Percentiles rank a stretch among this genome's conserved stretches.
Conservation (phyloP, 2,888 invertebrate genomes). For the Odontocolon sp. region DNA sequence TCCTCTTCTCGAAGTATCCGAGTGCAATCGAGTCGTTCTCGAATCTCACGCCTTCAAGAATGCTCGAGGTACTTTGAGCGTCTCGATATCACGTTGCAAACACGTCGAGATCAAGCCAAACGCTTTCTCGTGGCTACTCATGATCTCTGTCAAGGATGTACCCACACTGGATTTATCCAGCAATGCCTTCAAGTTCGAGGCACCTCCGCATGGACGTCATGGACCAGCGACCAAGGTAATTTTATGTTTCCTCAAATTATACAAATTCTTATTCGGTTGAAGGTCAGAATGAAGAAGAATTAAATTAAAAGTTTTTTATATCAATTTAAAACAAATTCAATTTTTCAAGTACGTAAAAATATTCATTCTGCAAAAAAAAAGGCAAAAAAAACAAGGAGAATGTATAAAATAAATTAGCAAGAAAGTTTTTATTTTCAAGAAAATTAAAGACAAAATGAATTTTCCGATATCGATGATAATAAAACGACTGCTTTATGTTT, state of each 20-base stretch:
- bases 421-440: too few species aligned
- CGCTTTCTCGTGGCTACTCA: constrained; percentile 86
- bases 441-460: too few species aligned
- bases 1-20: constrained; percentile 84
- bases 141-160: constrained; percentile 84
- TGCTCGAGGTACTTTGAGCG: constrained; percentile 85
- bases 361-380: too few species aligned
- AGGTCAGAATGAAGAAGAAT: neutral
- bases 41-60: constrained; percentile 86
- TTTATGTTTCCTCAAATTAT: neutral
- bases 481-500: too few species aligned
- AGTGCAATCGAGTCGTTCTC: constrained; percentile 84
- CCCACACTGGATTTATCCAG: constrained; percentile 83
- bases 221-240: constrained; percentile 83
- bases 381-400: too few species aligned
- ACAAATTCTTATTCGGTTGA: neutral
- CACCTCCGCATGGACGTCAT: constrained; percentile 84
- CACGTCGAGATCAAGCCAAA: constrained; percentile 84
- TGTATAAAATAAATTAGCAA: too few species aligned
- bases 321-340: too few species aligned
- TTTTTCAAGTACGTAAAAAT: too few species aligned
- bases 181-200: constrained; percentile 86
- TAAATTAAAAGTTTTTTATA: too few species aligned
- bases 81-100: constrained; percentile 83
- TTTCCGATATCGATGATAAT: too few species aligned